Conservation (phyloP, 2,888 invertebrate genomes). For the Erannis defoliaria region DNA sequence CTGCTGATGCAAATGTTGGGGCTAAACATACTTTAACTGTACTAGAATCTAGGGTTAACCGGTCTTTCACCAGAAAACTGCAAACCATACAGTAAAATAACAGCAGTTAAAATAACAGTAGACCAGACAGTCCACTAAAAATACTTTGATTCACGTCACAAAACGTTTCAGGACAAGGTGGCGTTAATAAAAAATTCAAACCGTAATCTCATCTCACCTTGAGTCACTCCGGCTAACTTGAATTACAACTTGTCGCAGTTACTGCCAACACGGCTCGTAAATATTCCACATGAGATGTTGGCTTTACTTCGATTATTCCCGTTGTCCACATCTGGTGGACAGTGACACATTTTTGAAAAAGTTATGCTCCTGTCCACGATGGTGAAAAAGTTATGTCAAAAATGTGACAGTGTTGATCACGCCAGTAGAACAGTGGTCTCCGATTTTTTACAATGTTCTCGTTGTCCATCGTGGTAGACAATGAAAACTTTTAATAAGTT, state of each 20-base stretch:
- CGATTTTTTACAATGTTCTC: no score
- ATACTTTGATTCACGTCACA: slow-evolving; percentile 49
- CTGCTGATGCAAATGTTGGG: no score
- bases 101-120: slow-evolving; percentile 5
- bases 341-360: no score
- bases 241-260: slow-evolving; percentile 47
- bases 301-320: neutral
- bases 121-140: slow-evolving; percentile 11
- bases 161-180: slow-evolving; percentile 61
- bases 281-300: slow-evolving; percentile 14
- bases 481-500: no score
- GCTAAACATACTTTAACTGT: no score
- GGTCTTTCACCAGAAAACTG: neutral
- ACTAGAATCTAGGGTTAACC: neutral
- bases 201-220: slow-evolving; percentile 56
- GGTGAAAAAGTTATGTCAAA: no score
- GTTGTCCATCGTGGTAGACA: no score
- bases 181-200: slow-evolving; percentile 64
- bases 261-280: slow-evolving; percentile 6
- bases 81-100: neutral
- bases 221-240: slow-evolving; percentile 53
- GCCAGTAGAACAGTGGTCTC: no score
- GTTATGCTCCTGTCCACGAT: no score
- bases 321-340: no score
- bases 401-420: no score